A percentile compares a stretch with the other conserved stretches of the same genome.
Evolutionary conservation across 2,888 invertebrate species (phyloP).

Genomic region (Ochlodes sylvanus): DNA sequence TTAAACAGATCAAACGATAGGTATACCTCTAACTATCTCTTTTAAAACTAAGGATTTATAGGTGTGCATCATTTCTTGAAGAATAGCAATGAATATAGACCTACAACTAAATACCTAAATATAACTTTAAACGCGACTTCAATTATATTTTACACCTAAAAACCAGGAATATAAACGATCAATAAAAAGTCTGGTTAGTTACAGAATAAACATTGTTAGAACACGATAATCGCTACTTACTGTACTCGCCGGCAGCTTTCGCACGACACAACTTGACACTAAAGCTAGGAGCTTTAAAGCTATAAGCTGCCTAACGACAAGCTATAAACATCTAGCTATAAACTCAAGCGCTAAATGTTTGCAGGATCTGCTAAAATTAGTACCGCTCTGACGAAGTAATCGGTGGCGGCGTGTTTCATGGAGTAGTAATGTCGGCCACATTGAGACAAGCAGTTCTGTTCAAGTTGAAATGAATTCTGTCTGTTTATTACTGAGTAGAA

Average conservation of each 20-base stretch:
- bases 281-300: slow-evolving; percentile 26
- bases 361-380: slow-evolving; percentile 45
- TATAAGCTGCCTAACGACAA: slow-evolving; percentile 27
- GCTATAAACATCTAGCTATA: slow-evolving; percentile 33
- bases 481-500: no score
- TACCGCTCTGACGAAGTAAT: slow-evolving; percentile 41
- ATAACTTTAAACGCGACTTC: no score
- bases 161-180: background rate
- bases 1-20: no score
- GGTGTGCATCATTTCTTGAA: no score
- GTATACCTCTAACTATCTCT: no score
- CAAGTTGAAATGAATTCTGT: no score
- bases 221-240: slow-evolving; percentile 12
- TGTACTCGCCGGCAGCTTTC: background rate
- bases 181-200: no score
- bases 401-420: slow-evolving; percentile 17
- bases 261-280: slow-evolving; percentile 12
- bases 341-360: slow-evolving; percentile 22
- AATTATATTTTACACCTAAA: no score
- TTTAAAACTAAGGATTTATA: no score
- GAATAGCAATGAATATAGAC: no score
- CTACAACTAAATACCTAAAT: no score
- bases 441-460: background rate
- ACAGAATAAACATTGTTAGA: background rate
- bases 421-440: background rate